phyloP scores from a whole-genome alignment of 2,113 vertebrate species.

The Tenrec ecaudatus region DNA sequence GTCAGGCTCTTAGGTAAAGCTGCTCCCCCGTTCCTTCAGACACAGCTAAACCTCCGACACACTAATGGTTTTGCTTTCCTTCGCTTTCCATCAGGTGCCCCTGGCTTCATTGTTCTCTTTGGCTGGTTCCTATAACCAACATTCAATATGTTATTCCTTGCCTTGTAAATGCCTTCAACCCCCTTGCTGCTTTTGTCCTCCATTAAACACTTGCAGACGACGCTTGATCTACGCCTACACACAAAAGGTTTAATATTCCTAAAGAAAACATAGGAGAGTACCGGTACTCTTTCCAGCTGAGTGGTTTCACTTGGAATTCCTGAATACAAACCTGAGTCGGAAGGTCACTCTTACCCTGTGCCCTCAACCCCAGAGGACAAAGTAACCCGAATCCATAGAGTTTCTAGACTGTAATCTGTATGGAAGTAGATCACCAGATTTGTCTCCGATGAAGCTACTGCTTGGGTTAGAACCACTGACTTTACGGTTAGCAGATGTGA shows the following conservation, averaged over 20 bases:
- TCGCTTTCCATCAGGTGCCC: neutral
- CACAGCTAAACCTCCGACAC: neutral
- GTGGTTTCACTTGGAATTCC: neutral
- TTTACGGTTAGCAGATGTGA: too few relatives aligned
- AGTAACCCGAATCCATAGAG: neutral
- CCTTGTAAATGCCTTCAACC: neutral
- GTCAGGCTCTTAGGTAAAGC: neutral
- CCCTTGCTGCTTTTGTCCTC: slow-evolving; percentile 6
- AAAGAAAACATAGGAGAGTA: slow-evolving; percentile 24
- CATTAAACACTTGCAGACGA: neutral
- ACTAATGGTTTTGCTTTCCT: neutral
- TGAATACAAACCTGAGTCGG: neutral
- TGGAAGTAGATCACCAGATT: too few relatives aligned
- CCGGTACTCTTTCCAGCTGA: neutral
- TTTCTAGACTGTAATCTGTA: neutral
- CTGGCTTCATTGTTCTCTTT: neutral
- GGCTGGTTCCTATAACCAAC: neutral
- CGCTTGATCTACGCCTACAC: neutral
- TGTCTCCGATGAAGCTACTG: too few relatives aligned
- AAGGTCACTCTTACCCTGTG: neutral
- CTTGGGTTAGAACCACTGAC: too few relatives aligned
- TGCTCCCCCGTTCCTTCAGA: neutral
- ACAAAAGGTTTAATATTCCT: slow-evolving; percentile 2
- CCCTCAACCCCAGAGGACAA: neutral
- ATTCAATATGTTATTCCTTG: neutral